A percentile compares a stretch with the other conserved stretches of the same genome.
phyloP scores from a whole-genome alignment of 2,113 vertebrate species.

The Marmota flaviventris region DNA sequence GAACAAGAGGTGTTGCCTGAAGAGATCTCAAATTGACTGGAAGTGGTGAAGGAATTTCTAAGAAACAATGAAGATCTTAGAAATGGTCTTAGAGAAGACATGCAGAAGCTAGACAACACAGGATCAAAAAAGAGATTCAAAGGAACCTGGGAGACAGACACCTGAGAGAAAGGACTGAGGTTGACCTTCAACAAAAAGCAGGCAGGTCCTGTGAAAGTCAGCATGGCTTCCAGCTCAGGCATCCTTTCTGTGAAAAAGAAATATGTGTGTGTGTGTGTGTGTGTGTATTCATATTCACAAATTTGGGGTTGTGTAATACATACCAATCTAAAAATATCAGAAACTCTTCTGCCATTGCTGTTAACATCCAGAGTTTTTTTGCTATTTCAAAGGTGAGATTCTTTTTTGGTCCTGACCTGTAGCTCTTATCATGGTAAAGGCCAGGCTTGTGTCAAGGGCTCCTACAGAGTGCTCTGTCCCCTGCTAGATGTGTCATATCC shows the following conservation, averaged over 20 bases:
- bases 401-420: background rate
- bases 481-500: background rate
- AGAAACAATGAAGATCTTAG: conserved; percentile 77
- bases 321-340: no score
- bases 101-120: conserved; percentile 70
- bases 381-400: background rate
- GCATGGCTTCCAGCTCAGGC: background rate
- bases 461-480: background rate
- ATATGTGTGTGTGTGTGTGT: no score
- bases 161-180: conserved; percentile 41
- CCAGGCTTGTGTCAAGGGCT: background rate
- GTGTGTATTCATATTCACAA: background rate
- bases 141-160: background rate
- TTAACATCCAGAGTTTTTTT: background rate
- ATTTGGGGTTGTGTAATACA: no score
- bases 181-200: background rate
- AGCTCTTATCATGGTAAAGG: background rate
- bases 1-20: conserved; percentile 78
- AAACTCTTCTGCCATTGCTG: background rate
- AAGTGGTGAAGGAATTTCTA: conserved; percentile 74
- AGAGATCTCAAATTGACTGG: conserved; percentile 68
- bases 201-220: background rate
- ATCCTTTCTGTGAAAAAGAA: background rate
- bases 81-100: conserved; percentile 64
- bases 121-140: background rate